Evolutionary conservation across 2,113 vertebrate genomes (phyloP).

Genomic region (Nesogale talazaci): DNA sequence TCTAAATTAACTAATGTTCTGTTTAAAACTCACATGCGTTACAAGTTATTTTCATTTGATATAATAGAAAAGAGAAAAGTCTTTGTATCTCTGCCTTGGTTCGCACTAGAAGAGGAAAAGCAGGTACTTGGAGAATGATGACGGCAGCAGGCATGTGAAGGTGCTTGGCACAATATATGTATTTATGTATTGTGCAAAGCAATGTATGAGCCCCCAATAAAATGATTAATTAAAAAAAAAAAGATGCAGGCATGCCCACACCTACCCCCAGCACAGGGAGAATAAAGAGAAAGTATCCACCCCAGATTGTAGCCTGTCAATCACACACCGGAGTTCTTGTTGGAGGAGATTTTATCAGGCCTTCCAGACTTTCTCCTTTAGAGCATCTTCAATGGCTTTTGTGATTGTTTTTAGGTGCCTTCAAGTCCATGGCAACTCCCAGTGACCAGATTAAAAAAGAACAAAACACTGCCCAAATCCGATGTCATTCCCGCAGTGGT

Average conservation of each 20-base stretch:
- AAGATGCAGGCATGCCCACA: not conserved
- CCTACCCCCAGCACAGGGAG: not conserved
- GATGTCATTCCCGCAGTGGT: too few species aligned
- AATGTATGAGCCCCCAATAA: too few species aligned
- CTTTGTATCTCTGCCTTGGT: not conserved
- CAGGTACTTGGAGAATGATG: too few species aligned
- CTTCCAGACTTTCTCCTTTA: constrained; percentile 22
- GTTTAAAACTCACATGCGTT: constrained; percentile 20
- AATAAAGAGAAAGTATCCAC: not conserved
- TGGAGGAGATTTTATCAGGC: not conserved
- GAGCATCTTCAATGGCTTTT: constrained; percentile 40
- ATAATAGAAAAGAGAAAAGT: not conserved
- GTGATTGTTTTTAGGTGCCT: too few species aligned
- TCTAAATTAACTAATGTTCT: constrained; percentile 25
- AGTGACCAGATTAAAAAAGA: too few species aligned
- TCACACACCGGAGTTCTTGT: not conserved
- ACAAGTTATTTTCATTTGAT: not conserved
- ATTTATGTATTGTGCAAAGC: too few species aligned
- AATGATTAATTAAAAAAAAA: too few species aligned
- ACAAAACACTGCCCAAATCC: too few species aligned
- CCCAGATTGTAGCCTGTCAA: not conserved
- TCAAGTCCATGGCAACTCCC: too few species aligned
- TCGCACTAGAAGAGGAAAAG: too few species aligned
- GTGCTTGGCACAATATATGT: too few species aligned
- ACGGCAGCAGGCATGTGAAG: too few species aligned